Base-by-base conservation (phyloP, 2,888 invertebrate species). In the Hymenopus coronatus region DNA sequence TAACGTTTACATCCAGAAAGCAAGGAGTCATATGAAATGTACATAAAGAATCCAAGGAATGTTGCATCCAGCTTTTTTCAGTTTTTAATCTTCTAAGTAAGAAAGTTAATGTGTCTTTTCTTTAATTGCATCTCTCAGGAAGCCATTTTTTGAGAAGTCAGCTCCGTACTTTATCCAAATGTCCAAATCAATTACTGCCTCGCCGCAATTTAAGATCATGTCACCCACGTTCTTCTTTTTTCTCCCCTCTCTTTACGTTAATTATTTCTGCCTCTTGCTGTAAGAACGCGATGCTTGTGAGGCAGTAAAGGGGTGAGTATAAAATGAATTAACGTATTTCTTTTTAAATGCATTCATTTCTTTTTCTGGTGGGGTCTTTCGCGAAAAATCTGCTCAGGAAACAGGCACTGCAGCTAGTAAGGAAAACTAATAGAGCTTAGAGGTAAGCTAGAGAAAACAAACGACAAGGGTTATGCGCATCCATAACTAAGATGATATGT, bases 181-280 rank as follows among this genome's bases (percentile, higher is more conserved):
- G 86, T 86, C 81, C 86, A 81, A 86, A 86, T 86, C 86, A 86
- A 86, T 86, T 86, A 86, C 28, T 46, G 30, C 86, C 25, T 70
- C 30, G 30, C 70, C 28, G 81, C 70, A 86, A 20, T 86, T 15
- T 85, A 46, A 20, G 20, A 20, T 70, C 54, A 70, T 70, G 54
- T 70, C 54, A 70, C 20, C 54, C 54, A 70, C 54, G 54, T 70
- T 70, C 54, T 20, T 20, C 25, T 20, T 70, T 70, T 40, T 27
- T 85, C 85, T 15, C 14, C 81, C 25, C 20, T 28, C 12, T 28
- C 81, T 81, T 81, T 86, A 15, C 28, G 54, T 54, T 86, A 70
- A 86, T 86, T 86, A 81, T 86, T 86, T 81, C 81, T 70, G 28
- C 70, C 70, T 86, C 20, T 28, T 28, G 28, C 81, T 81, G 6